Conservation (phyloP, 2,113 vertebrate genomes). For the Bufo gargarizans region DNA sequence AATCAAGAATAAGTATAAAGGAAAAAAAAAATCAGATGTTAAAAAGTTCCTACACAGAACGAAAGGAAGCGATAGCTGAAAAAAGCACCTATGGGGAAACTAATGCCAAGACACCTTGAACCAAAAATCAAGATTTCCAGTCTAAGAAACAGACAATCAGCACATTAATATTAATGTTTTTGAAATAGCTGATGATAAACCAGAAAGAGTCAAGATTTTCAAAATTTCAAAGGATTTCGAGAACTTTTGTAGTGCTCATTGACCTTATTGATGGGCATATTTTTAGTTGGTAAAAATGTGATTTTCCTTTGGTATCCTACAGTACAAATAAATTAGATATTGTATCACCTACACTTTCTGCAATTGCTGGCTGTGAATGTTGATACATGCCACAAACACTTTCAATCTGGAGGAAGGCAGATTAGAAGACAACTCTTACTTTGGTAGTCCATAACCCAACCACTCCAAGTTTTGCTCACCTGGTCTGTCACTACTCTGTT, state of each 20-base stretch:
- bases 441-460: too few relatives aligned
- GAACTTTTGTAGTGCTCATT: neutral
- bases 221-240: neutral
- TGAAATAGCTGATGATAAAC: neutral
- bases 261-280: neutral
- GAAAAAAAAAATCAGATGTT: neutral
- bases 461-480: too few relatives aligned
- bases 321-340: too few relatives aligned
- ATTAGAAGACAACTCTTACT: too few relatives aligned
- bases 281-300: too few relatives aligned
- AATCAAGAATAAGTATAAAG: neutral
- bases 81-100: neutral
- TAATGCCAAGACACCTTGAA: neutral
- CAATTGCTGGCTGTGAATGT: too few relatives aligned
- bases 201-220: neutral
- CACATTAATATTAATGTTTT: neutral
- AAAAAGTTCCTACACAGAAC: neutral
- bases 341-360: too few relatives aligned
- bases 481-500: too few relatives aligned
- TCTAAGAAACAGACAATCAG: neutral
- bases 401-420: too few relatives aligned
- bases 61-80: neutral
- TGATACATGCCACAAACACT: too few relatives aligned
- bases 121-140: neutral
- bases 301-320: too few relatives aligned